Base-by-base conservation (phyloP, 2,888 invertebrate species). In the Polyommatus iphigenia region DNA sequence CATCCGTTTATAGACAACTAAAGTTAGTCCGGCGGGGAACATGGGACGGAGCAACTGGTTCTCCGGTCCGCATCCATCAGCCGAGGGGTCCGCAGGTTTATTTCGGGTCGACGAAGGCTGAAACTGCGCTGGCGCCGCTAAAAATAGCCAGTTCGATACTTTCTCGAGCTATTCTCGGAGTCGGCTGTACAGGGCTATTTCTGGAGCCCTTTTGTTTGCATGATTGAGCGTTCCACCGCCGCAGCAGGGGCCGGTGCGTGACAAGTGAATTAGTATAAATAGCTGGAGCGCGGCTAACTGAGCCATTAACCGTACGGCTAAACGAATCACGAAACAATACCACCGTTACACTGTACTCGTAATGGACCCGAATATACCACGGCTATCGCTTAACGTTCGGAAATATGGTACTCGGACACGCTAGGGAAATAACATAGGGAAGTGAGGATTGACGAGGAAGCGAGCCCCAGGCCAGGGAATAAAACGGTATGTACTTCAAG, bases 51-150 rank as follows among this genome's bases (percentile, higher is more conserved):
- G 73, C 81, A 80, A 80, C 80, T 80, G 80, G 79, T 79, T 77
- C 71, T 54, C 54, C 76, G 13, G 50, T 32, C 71, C 78, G 54
- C 80, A 76, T 82, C 81, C 81, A 76, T 81, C 81, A 78, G 81
- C 62, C 75, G 81, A 83, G 86, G 85, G 86, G 83, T 80, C 83
- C 83, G 82, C 82, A 83, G 85, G 86, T 85, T 85, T 91, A 91
- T 91, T 91, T 90, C 83, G 82, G 83, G 85, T 82, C 85, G 87
- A 90, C 90, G 90, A 90, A 90, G 91, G 89, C 87, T 86, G 85
- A 86, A 88, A 82, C 88, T 79, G 79, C 77, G 80, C 79, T 79
- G 80, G 81, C 83, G 83, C 82, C 77, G 82, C 89, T 90, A 89
- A 86, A 85, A 87, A 90, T 92, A 92, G 85, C 84, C 79, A 80